Evolutionary conservation across 1,140 invertebrate species (phyloP), one percentile per base, ranked within the genome.

Genomic region (Drosophila miranda): DNA sequence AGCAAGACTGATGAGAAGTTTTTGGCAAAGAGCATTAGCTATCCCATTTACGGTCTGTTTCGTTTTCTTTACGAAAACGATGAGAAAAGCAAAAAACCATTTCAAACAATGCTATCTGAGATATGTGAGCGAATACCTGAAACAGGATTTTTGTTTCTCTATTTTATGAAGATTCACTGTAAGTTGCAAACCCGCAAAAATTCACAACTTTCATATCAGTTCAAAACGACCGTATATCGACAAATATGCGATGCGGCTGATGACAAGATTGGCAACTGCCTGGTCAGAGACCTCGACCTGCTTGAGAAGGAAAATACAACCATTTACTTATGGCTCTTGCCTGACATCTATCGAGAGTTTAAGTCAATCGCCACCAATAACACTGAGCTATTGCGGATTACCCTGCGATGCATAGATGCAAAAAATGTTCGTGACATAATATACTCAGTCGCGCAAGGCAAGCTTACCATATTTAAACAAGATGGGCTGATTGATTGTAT

Each of bases 301-400:
- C 97, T 97, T 89, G 96, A 98, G 91, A 95, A 97, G 89, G 95
- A 95, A 91, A 97, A 97, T 92, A 94, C 96, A 21, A 93, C 95
- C 75, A 93, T 98, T 81, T 94, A 98, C 83, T 96, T 97, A 78
- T 99, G 95, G 93, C 92, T 99, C 51, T 94, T 98, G 90, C 97
- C 97, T 44, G 97, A 98, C 89, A 93, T 99, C 48, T 99, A 97
- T 90, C 95, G 94, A 89, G 96, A 97, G 91, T 99, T 98, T 91
- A 95, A 97, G 84, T 95, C 95, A 71, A 94, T 96, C 78, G 94
- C 95, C 8, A 93, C 97, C 52, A 97, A 97, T 68, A 97, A 98
- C 91, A 94, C 95, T 56, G 95, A 97, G 75, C 92, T 99, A 48
- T 91, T 99, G 69, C 94, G 97, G 87, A 93, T 98, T 64, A 95